Percentiles rank a stretch among this genome's conserved stretches.
Conservation (phyloP, 1,140 invertebrate genomes). For the Hormaphis cornu region DNA sequence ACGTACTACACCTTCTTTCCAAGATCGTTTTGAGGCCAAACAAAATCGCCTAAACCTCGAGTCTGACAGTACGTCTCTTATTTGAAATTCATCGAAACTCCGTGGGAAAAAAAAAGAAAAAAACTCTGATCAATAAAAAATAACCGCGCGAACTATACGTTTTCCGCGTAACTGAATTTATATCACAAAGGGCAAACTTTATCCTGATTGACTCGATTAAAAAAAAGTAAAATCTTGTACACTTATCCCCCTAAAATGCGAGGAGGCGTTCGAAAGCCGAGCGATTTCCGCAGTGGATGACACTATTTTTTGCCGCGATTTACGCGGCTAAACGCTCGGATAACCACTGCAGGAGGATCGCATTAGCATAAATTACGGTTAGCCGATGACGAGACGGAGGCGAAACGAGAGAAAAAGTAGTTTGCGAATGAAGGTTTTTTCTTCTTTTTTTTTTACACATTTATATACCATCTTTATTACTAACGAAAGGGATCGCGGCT, state of each 20-base stretch:
- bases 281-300: background rate
- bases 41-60: too few relatives aligned
- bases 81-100: background rate
- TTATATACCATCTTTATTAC: too few relatives aligned
- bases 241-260: background rate
- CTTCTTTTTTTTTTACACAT: too few relatives aligned
- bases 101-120: background rate
- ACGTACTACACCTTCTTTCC: too few relatives aligned
- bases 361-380: conserved; percentile 15
- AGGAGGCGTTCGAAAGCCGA: background rate
- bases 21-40: too few relatives aligned
- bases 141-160: background rate
- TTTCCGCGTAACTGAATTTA: background rate
- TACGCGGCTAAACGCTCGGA: conserved; percentile 12
- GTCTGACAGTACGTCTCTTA: too few relatives aligned
- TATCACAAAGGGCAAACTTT: background rate
- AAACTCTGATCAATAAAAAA: conserved; percentile 9
- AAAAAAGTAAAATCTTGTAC: too few relatives aligned
- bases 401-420: too few relatives aligned
- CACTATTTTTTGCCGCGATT: background rate
- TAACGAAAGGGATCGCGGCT: too few relatives aligned
- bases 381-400: background rate
- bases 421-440: too few relatives aligned
- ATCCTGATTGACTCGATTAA: background rate
- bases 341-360: background rate